Percentiles rank a stretch among this genome's conserved stretches.
phyloP scores from a whole-genome alignment of 2,113 vertebrate species.

The Anhinga rufa region DNA sequence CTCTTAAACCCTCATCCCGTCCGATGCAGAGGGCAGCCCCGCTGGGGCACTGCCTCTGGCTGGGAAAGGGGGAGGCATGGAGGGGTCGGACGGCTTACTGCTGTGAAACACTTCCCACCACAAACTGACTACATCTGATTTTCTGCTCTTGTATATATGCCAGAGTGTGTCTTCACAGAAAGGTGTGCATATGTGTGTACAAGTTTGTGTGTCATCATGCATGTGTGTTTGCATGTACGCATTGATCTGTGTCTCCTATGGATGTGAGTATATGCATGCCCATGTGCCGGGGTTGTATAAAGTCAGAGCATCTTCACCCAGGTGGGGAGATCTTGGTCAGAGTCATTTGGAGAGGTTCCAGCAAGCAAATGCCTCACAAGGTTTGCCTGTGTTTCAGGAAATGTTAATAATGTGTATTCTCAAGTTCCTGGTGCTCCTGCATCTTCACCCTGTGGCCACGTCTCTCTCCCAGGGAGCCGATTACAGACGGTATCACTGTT shows the following conservation, averaged over 20 bases:
- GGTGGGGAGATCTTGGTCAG: not conserved
- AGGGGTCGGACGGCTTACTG: not conserved
- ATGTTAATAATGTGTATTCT: not conserved
- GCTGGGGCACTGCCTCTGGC: too few species aligned
- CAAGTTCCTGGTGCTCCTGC: not conserved
- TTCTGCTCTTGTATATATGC: not conserved
- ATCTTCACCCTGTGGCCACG: not conserved
- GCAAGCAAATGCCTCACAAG: not conserved
- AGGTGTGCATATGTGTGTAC: not conserved
- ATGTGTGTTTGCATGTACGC: too few species aligned
- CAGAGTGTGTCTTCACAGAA: not conserved
- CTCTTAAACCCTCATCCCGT: not conserved
- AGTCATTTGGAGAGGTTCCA: not conserved
- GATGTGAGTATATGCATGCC: accelerated
- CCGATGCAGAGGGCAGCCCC: not conserved
- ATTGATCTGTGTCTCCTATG: not conserved
- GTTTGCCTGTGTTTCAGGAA: not conserved
- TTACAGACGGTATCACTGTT: not conserved
- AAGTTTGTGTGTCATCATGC: not conserved
- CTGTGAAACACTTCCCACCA: not conserved
- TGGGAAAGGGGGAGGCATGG: not conserved
- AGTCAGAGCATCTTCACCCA: not conserved
- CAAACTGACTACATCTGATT: not conserved
- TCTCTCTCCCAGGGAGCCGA: not conserved
- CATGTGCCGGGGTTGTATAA: not conserved